Conservation (phyloP, 2,113 vertebrate species). For the Alouatta palliata region DNA sequence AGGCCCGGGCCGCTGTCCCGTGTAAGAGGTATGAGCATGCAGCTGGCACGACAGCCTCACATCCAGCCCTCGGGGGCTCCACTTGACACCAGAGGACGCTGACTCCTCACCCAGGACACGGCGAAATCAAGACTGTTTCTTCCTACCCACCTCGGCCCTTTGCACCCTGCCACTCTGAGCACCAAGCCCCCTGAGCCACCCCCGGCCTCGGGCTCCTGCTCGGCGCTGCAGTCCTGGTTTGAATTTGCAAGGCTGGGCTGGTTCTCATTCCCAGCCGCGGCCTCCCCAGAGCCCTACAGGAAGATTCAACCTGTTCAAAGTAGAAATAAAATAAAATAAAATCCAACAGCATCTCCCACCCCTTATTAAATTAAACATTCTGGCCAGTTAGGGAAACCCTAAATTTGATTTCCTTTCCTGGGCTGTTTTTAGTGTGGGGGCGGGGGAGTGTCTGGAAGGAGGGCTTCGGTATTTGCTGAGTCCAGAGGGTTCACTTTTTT, state of each 20-base stretch:
- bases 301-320: slow-evolving; percentile 80
- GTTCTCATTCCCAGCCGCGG: slow-evolving; percentile 63
- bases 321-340: slow-evolving; percentile 70
- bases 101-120: not conserved
- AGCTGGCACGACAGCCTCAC: accelerated
- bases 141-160: not conserved
- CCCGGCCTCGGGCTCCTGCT: accelerated
- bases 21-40: accelerated
- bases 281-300: slow-evolving; percentile 68
- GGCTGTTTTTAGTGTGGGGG: slow-evolving; percentile 3
- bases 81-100: slow-evolving; percentile 58
- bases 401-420: slow-evolving; percentile 83
- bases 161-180: not conserved
- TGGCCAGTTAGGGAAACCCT: slow-evolving; percentile 77
- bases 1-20: accelerated
- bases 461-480: slow-evolving; percentile 80
- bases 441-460: slow-evolving; percentile 79
- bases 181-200: accelerated
- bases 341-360: slow-evolving; percentile 75
- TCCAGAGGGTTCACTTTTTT: slow-evolving; percentile 82
- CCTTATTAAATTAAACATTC: slow-evolving; percentile 80
- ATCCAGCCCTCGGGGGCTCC: not conserved
- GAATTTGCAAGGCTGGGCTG: slow-evolving; percentile 72
- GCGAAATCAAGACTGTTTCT: not conserved
- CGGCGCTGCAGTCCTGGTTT: slow-evolving; percentile 63